Conservation (phyloP, 2,113 vertebrate species). For the Lophochroa leadbeateri region DNA sequence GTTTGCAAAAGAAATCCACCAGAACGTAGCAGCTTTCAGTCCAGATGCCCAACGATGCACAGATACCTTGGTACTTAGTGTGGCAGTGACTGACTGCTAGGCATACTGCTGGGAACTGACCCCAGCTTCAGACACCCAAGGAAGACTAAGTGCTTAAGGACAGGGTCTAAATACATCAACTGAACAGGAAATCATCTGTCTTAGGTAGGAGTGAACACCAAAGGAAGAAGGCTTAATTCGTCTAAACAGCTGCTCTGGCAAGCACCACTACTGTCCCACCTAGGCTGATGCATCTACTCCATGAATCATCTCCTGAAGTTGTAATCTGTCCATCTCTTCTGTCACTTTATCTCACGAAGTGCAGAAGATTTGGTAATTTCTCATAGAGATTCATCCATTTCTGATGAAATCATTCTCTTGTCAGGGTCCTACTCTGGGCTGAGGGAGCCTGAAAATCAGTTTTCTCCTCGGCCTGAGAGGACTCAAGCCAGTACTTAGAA, state of each 20-base stretch:
- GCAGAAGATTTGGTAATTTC: not conserved
- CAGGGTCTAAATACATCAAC: not conserved
- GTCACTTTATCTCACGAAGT: not conserved
- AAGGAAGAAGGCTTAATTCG: not conserved
- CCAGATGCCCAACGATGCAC: not conserved
- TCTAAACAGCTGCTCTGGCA: not conserved
- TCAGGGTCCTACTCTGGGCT: not conserved
- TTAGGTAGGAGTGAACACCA: not conserved
- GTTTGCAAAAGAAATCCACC: not conserved
- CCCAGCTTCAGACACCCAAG: not conserved
- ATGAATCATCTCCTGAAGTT: not conserved
- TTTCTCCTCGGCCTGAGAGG: not conserved
- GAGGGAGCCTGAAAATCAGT: not conserved
- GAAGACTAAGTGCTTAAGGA: not conserved
- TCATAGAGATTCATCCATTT: not conserved
- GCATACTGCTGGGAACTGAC: not conserved
- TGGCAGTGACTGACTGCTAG: not conserved
- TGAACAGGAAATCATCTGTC: slow-evolving; percentile 1
- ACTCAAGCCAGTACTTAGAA: not conserved
- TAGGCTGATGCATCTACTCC: not conserved
- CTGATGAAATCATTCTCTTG: not conserved
- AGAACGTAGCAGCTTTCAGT: not conserved
- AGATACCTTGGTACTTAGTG: not conserved
- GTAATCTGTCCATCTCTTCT: not conserved
- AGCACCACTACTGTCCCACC: not conserved